Conservation (phyloP, 2,888 invertebrate species). For the Platycnemis pennipes region DNA sequence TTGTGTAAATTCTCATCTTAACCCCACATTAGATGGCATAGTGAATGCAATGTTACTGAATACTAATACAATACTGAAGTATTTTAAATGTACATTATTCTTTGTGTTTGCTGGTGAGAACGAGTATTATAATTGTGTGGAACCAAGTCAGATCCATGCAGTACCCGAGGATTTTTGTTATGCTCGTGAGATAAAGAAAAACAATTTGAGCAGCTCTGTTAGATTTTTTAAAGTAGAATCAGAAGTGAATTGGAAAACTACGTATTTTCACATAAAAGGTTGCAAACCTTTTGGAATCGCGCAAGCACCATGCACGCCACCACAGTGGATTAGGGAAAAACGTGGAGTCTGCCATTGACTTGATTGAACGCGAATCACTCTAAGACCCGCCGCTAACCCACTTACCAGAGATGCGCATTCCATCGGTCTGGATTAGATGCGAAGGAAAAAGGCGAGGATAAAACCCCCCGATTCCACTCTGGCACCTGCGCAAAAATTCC, state of each 20-base stretch:
- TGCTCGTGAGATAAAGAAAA: neutral
- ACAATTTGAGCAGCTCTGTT: neutral
- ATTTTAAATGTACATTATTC: too few species aligned
- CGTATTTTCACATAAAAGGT: neutral
- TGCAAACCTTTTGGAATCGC: neutral
- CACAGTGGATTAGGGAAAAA: neutral
- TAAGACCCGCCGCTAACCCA: neutral
- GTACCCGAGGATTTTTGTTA: too few species aligned
- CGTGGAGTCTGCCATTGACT: neutral
- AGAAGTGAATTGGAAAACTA: too few species aligned
- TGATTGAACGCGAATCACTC: slow-evolving; percentile 5
- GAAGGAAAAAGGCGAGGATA: neutral
- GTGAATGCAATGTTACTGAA: too few species aligned
- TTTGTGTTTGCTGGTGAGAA: too few species aligned
- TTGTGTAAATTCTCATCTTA: too few species aligned
- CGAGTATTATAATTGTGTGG: too few species aligned
- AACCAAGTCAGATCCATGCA: too few species aligned
- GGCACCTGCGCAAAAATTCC: neutral
- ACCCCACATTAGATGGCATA: too few species aligned
- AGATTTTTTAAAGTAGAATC: neutral
- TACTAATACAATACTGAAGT: too few species aligned
- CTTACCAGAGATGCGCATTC: slow-evolving; percentile 16
- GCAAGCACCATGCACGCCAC: neutral
- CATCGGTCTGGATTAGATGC: neutral
- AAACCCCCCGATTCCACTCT: slow-evolving; percentile 16